Evolutionary conservation across 2,797 vertebrate genomes (phyloP).

Genomic region (Urosaurus nigricauda): DNA sequence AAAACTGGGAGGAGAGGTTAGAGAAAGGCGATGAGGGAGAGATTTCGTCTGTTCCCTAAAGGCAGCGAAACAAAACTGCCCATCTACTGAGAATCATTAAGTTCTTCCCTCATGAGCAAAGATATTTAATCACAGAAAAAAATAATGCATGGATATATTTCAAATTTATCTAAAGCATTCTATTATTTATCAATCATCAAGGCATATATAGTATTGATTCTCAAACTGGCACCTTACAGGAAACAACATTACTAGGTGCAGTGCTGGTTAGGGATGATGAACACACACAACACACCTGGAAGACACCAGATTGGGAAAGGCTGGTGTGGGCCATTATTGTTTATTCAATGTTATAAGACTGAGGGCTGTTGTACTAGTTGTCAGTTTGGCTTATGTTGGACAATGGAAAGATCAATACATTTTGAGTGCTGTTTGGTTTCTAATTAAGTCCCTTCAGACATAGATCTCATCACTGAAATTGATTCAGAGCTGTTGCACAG

Average conservation of each 20-base stretch:
- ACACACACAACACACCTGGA: not conserved
- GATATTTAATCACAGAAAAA: slow-evolving; percentile 50
- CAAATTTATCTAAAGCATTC: slow-evolving; percentile 40
- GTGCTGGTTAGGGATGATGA: not conserved
- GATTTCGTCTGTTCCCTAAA: not conserved
- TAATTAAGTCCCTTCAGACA: not conserved
- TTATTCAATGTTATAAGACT: not conserved
- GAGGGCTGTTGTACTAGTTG: not conserved
- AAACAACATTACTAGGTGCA: not conserved
- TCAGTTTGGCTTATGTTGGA: not conserved
- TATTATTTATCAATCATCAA: not conserved
- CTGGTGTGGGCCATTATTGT: not conserved
- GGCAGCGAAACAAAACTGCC: slow-evolving; percentile 22
- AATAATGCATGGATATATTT: slow-evolving; percentile 40
- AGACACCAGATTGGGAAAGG: not conserved
- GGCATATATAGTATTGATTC: not conserved
- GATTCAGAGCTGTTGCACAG: not conserved
- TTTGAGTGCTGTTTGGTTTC: not conserved
- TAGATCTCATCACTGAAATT: not conserved
- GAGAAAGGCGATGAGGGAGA: slow-evolving; percentile 37
- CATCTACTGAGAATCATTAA: slow-evolving; percentile 25
- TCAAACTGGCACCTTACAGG: not conserved
- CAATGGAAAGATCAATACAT: not conserved
- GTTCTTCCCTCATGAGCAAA: not conserved
- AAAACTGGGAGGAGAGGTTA: slow-evolving; percentile 52